Evolutionary conservation across 2,113 vertebrate genomes (phyloP), one percentile per base, ranked within the genome.

Genomic region (Seriola quinqueradiata): DNA sequence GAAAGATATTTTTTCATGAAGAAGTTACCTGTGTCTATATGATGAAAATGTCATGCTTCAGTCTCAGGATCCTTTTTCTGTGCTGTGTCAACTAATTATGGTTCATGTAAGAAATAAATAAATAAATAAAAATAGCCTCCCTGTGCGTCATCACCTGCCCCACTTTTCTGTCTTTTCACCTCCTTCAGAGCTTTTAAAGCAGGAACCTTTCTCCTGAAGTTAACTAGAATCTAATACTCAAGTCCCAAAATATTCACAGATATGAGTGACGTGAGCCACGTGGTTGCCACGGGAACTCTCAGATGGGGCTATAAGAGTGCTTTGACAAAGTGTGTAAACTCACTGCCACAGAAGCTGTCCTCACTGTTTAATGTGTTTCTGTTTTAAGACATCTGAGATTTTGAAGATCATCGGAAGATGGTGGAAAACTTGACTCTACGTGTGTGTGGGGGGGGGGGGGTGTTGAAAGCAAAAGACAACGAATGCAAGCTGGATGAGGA

Each of bases 141-240:
- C 57, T 81, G 64, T 89, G 83, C 77, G 66, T 92, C 86, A 88
- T 92, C 89, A 66, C 50, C 69, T 88, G 85, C 71, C 76, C 89
- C 70, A 87, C 75, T 84, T 88, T 84, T 10, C 46, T 5, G 34
- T 64, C 64, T 78, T 60, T 79, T 69, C 75, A 50, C 40, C 42
- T 65, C 28, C 54, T 52, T 66, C 34, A 36, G 58, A 40, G 68
- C 63, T 79, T 84, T 81, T 81, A 79, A 54, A 17, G 69, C 50
- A 65, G 76, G 74, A 71, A 81, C 66, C 40, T 14, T 63, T 73
- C 64, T 61, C 84, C 55, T 38, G 59, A 69, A 75, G 46, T 77
- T 67, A 77, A 70, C 61, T 25, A 65, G 17, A 71, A 66, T 32
- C n/a, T 21, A 13, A 50, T 44, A 65, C 70, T 87, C 52, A 46